Evolutionary conservation across 2,113 vertebrate species (phyloP).

Genomic region (Dendrocopos noguchii): DNA sequence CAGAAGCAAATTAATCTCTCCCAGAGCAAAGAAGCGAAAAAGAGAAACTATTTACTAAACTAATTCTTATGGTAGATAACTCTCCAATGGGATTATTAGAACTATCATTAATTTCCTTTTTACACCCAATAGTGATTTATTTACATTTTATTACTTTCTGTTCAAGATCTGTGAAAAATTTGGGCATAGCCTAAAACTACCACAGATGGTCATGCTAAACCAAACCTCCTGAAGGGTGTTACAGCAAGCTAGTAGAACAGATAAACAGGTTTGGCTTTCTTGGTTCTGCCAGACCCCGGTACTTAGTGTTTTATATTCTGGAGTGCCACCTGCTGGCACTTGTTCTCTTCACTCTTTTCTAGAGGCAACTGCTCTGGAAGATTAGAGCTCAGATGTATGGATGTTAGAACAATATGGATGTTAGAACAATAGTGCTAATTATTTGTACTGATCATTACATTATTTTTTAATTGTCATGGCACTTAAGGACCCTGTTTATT

Average conservation of each 20-base stretch:
- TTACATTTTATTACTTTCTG: too few species aligned
- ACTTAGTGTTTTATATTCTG: background rate
- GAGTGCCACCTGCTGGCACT: conserved; percentile 52
- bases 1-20: too few species aligned
- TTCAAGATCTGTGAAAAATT: too few species aligned
- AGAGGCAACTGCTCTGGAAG: background rate
- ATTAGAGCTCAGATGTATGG: background rate
- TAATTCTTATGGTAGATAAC: too few species aligned
- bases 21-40: too few species aligned
- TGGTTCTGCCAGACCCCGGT: background rate
- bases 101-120: too few species aligned
- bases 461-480: background rate
- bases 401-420: background rate
- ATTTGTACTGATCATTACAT: conserved; percentile 3
- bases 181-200: too few species aligned
- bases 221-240: background rate
- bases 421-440: background rate
- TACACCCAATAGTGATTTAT: too few species aligned
- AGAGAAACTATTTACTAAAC: too few species aligned
- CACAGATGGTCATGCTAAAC: background rate
- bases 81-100: too few species aligned
- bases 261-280: background rate
- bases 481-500: background rate
- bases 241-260: background rate
- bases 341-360: background rate